Base-by-base conservation (phyloP, 2,113 vertebrate genomes). In the Osmerus mordax region DNA sequence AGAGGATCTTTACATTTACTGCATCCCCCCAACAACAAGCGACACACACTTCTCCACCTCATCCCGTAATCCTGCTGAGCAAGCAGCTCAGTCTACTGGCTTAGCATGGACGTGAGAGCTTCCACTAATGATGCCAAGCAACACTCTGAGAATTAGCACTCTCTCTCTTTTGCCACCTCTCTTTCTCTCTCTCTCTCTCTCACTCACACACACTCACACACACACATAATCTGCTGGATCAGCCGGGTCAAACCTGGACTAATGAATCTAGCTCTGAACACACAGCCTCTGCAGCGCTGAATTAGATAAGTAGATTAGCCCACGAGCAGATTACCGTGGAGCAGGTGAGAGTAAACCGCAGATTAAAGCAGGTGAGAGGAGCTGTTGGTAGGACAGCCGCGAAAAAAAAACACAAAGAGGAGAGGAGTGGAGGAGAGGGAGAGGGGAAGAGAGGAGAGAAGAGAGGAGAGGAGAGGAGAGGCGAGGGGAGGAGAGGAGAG, bases 261-360 rank as follows among this genome's bases (percentile, higher is more conserved):
- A 36, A 64, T 36, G 28, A 41, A 25, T 15, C 14, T 28, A 25
- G 21, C 28, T 36, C 15, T 64, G 8, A 64, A 15, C 28, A 18
- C 28, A 28, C 15, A 29, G 36, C 62, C 62, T 28, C 62, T 41
- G 68, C 55, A 59, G 15, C 54, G 23, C 52, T 54, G 16, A 47
- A 15, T n/a, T 32, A 28, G 7, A 55, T 55, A 7, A 68, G 16
- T 29, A 52, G 8, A 7, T 47, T n/a, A 36, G 14, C 54, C 19
- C 18, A 70, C 58, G 52, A 21, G 21, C 58, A 62, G 58, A 71
- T 53, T 71, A 62, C 21, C 16, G 36, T 12, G 47, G 51, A 41
- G 15, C 28, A 65, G n/a, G 12, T 23, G 19, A 21, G 41, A 4
- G 23, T 41, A 41, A 51, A 41, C 25, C 0, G 14, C 14, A 55